Evolutionary conservation across 2,888 invertebrate species (phyloP).

Genomic region (Leptogaster cylindrica): DNA sequence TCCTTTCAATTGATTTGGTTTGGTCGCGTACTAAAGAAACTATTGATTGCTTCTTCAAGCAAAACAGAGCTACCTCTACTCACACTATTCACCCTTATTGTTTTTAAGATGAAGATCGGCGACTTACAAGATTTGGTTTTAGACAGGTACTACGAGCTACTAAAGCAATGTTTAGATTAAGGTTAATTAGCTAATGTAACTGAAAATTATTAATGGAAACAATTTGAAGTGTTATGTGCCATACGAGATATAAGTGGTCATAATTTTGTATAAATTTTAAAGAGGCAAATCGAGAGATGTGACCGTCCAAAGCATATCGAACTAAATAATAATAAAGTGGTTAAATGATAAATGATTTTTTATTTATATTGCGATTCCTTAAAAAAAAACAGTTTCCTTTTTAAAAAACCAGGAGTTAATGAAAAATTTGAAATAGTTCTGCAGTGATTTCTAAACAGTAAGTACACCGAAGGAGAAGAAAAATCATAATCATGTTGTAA

Average conservation of each 20-base stretch:
- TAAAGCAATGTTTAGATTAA: slow-evolving; percentile 27
- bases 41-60: not conserved
- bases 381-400: not conserved
- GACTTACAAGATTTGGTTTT: not conserved
- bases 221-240: slow-evolving; percentile 20
- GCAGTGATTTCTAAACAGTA: too few relatives aligned
- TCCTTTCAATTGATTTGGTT: not conserved
- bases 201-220: not conserved
- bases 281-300: slow-evolving; percentile 23
- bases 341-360: slow-evolving; percentile 12
- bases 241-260: slow-evolving; percentile 25
- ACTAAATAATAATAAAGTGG: slow-evolving; percentile 32
- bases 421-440: too few relatives aligned
- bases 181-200: slow-evolving; percentile 13
- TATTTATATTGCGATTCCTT: not conserved
- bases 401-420: not conserved
- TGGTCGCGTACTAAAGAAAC: not conserved
- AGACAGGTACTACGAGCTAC: not conserved
- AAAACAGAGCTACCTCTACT: slow-evolving; percentile 31
- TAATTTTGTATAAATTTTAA: slow-evolving; percentile 28
- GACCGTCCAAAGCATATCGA: slow-evolving; percentile 41
- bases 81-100: not conserved
- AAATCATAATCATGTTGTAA: too few relatives aligned
- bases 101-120: not conserved
- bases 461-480: too few relatives aligned